Evolutionary conservation across 2,113 vertebrate genomes (phyloP).

Genomic region (Pituophis catenifer): DNA sequence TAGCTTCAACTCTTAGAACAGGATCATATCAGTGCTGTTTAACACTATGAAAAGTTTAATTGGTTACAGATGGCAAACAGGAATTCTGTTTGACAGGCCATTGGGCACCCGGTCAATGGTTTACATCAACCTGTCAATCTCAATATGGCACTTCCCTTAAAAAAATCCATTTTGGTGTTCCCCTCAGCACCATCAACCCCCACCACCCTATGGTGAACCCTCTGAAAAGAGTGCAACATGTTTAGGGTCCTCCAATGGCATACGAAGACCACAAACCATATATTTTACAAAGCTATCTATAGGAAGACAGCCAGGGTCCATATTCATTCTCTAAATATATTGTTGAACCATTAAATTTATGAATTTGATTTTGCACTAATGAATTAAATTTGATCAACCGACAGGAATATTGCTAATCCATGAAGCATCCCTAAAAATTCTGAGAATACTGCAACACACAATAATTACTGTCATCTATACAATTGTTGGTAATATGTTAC

Average conservation of each 20-base stretch:
- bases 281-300: conserved; percentile 61
- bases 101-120: conserved; percentile 64
- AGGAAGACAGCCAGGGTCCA: conserved; percentile 38
- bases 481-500: neutral
- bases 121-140: conserved; percentile 82
- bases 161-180: conserved; percentile 32
- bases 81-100: conserved; percentile 62
- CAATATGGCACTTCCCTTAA: conserved; percentile 63
- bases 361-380: neutral
- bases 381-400: neutral
- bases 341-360: conserved; percentile 34
- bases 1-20: conserved; percentile 42
- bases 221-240: conserved; percentile 69
- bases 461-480: neutral
- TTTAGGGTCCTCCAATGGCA: conserved; percentile 73
- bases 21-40: conserved; percentile 52
- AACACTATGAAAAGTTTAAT: conserved; percentile 65
- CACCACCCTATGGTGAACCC: conserved; percentile 24
- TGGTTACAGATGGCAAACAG: conserved; percentile 69
- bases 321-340: conserved; percentile 42
- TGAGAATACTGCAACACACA: neutral
- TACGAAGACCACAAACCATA: conserved; percentile 63
- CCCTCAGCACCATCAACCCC: neutral
- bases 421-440: neutral
- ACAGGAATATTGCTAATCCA: neutral